Evolutionary conservation across 1,140 invertebrate genomes (phyloP), one percentile per base, ranked within the genome.

Genomic region (Drosophila truncata): DNA sequence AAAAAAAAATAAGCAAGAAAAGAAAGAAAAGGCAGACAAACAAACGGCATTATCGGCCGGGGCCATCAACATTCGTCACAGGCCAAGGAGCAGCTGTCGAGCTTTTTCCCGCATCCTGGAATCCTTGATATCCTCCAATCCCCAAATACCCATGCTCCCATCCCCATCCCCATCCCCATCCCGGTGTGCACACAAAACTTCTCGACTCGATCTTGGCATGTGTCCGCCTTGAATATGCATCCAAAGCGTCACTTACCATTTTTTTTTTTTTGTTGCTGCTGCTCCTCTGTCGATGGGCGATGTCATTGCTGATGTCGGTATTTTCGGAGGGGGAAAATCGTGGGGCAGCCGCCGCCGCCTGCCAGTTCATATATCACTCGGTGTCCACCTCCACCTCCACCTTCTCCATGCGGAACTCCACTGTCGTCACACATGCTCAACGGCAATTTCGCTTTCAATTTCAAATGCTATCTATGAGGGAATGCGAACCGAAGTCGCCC

Each of bases 391-490:
- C 37, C 57, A 4, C 46, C 25, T 7, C 18, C 42, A 10, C 35
- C 49, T 3, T 44, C 27, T 7, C 35, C 35, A 14, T 10, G 50
- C 41, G 35, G 37, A 23, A 39, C 76, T 62, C 33, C 33, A 35
- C 54, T 87, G 83, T 87, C 85, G 84, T 87, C 83, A 87, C 85
- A 88, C 85, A 88, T 88, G 85, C 81, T 90, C 81, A 81, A 76
- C 81, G 47, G 70, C 85, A 88, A 88, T 88, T 88, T 88, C 85
- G 85, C 85, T 88, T 88, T 88, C 85, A 88, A 88, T 88, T 88
- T 88, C 85, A 83, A 85, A 88, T 88, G 85, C 81, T 85, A 88
- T 88, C 85, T 85, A 81, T 90, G 78, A 85, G 77, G 69, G 69
- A 72, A 72, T 72, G 69, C 69, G 69, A 84, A 80, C 54, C 79